Conservation (phyloP, 2,888 invertebrate genomes). For the Sepioteuthis lessoniana region DNA sequence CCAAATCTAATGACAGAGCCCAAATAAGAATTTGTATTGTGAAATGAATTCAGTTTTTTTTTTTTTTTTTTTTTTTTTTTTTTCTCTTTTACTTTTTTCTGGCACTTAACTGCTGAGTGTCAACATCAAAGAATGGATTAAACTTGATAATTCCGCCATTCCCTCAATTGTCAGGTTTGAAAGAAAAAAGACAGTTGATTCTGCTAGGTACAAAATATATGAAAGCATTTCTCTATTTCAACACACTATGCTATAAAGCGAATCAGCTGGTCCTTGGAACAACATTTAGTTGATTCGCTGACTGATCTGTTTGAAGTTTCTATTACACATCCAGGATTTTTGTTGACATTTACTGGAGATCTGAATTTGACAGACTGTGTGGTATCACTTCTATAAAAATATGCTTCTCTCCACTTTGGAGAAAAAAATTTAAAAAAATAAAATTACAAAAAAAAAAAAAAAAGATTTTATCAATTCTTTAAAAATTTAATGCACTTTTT, state of each 20-base stretch:
- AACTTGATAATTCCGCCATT: conserved; percentile 20
- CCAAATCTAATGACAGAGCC: neutral
- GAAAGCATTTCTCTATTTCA: neutral
- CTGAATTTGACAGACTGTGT: neutral
- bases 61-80: no score
- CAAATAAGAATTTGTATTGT: neutral
- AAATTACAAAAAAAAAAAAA: no score
- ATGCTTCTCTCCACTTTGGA: neutral
- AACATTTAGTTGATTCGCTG: neutral
- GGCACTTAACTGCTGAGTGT: neutral
- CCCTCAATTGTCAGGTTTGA: conserved; percentile 9
- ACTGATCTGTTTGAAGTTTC: neutral
- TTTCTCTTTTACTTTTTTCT: neutral
- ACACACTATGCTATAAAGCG: neutral
- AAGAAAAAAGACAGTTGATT: neutral
- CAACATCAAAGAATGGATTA: neutral
- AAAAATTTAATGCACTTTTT: no score
- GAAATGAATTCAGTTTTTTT: no score
- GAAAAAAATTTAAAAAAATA: no score
- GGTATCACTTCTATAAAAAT: neutral
- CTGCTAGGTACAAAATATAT: neutral
- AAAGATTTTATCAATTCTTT: no score
- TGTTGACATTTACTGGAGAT: neutral
- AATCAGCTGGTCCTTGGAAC: neutral
- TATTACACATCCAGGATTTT: neutral